These are phyloP conservation scores for Thalassoma bifasciatum DNA, from an alignment of 2,113 vertebrate genomes.

Conservation along the genomic window DNA sequence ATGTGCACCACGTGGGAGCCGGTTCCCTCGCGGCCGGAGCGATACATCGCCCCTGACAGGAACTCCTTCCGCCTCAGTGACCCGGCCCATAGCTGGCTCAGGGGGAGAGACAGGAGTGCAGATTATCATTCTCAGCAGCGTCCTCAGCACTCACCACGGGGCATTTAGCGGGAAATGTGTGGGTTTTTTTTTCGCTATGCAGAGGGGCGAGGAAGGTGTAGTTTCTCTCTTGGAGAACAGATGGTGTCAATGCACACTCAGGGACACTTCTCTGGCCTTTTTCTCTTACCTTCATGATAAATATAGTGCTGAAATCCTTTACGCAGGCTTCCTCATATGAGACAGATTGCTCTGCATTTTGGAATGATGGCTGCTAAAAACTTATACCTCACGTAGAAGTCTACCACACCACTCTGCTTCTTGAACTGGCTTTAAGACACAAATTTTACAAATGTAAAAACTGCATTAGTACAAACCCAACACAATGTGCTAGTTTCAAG, in stretches of 20 bases:
- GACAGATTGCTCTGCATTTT: too few species aligned
- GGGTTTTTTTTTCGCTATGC: slow-evolving; percentile 19
- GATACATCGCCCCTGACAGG: slow-evolving; percentile 57
- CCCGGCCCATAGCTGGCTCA: slow-evolving; percentile 37
- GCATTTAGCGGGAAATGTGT: slow-evolving; percentile 36
- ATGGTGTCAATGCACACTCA: slow-evolving; percentile 9
- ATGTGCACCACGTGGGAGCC: slow-evolving; percentile 27
- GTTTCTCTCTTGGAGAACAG: slow-evolving; percentile 17
- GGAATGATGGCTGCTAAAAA: too few species aligned
- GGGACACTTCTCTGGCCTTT: not conserved
- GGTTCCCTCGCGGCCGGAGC: slow-evolving; percentile 37
- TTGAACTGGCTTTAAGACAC: too few species aligned
- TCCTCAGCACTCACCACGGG: slow-evolving; percentile 12
- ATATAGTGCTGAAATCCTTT: not conserved
- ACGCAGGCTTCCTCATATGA: not conserved
- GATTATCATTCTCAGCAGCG: slow-evolving; percentile 55
- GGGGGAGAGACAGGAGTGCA: slow-evolving; percentile 25
- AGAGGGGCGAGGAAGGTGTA: slow-evolving; percentile 10
- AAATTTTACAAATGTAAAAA: too few species aligned
- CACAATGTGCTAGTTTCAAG: too few species aligned
- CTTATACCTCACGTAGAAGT: too few species aligned
- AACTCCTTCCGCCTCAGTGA: slow-evolving; percentile 67
- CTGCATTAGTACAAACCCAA: too few species aligned
- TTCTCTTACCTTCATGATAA: not conserved
- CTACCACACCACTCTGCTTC: too few species aligned